A percentile compares a stretch with the other conserved stretches of the same genome.
These are phyloP conservation scores for Vanessa tameamea DNA, from an alignment of 1,140 invertebrate genomes.

Conservation along the genomic window DNA sequence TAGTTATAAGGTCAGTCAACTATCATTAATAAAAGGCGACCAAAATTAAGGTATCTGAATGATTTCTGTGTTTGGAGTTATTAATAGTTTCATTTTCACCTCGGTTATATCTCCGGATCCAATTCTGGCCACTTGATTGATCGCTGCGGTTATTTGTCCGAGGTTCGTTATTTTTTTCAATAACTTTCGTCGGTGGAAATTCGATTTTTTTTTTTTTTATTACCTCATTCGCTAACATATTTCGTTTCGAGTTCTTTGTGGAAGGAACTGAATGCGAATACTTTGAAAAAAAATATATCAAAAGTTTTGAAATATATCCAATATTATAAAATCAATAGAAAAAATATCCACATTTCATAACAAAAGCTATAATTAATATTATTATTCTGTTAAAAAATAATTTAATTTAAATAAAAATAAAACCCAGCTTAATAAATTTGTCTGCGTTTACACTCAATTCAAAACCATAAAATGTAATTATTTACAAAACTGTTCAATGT, in stretches of 20 bases:
- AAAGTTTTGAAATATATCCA: too few relatives aligned
- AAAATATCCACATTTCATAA: too few relatives aligned
- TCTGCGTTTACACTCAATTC: too few relatives aligned
- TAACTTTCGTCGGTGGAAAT: neutral
- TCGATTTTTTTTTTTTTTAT: slow-evolving; percentile 1
- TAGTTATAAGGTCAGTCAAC: too few relatives aligned
- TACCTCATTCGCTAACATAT: neutral
- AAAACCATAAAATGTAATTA: too few relatives aligned
- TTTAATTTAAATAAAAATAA: too few relatives aligned
- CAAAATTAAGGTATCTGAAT: neutral
- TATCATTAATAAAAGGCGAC: too few relatives aligned
- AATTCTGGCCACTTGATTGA: neutral
- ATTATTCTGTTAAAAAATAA: too few relatives aligned
- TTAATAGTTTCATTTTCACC: slow-evolving; percentile 8
- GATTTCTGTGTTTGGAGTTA: neutral
- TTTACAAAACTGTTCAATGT: neutral
- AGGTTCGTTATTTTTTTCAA: neutral
- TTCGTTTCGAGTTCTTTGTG: neutral
- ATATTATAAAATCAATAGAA: too few relatives aligned
- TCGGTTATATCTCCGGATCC: neutral
- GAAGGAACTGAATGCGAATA: neutral
- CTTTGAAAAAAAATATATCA: too few relatives aligned
- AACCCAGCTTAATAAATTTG: too few relatives aligned
- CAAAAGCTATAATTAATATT: too few relatives aligned
- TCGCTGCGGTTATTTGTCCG: slow-evolving; percentile 4